Conservation (phyloP, 2,797 vertebrate genomes). For the Tragopan temminckii region DNA sequence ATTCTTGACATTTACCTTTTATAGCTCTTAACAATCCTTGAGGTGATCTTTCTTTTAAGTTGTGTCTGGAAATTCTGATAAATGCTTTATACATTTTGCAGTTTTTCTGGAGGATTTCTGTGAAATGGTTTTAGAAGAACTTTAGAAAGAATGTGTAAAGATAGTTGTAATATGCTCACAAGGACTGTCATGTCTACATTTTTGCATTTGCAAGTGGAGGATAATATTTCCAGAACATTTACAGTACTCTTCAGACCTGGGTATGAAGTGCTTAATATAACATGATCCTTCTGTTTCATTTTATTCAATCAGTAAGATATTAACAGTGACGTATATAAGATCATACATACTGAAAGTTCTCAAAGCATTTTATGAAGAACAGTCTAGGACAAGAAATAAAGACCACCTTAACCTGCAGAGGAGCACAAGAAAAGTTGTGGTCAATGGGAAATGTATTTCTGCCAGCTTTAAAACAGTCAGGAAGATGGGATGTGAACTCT, state of each 20-base stretch:
- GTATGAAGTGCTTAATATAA: background rate
- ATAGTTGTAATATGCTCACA: background rate
- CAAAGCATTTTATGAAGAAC: background rate
- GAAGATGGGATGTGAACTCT: background rate
- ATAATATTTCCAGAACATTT: background rate
- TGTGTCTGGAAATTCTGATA: background rate
- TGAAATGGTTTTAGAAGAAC: background rate
- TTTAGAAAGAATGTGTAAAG: background rate
- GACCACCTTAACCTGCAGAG: background rate
- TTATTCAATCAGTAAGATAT: background rate
- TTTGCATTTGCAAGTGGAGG: background rate
- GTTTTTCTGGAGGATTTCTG: background rate
- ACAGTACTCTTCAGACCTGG: background rate
- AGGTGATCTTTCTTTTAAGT: constrained; percentile 15
- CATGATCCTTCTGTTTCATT: background rate
- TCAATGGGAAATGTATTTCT: background rate
- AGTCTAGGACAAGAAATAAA: background rate
- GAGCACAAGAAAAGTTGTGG: background rate
- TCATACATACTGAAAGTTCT: background rate
- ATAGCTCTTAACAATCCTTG: background rate
- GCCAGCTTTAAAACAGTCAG: background rate
- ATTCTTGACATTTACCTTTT: background rate
- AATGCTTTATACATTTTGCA: background rate
- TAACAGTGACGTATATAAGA: background rate
- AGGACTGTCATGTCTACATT: background rate